These are phyloP conservation scores for Cyclopterus lumpus DNA, from an alignment of 2,797 vertebrate genomes.

Conservation along the genomic window DNA sequence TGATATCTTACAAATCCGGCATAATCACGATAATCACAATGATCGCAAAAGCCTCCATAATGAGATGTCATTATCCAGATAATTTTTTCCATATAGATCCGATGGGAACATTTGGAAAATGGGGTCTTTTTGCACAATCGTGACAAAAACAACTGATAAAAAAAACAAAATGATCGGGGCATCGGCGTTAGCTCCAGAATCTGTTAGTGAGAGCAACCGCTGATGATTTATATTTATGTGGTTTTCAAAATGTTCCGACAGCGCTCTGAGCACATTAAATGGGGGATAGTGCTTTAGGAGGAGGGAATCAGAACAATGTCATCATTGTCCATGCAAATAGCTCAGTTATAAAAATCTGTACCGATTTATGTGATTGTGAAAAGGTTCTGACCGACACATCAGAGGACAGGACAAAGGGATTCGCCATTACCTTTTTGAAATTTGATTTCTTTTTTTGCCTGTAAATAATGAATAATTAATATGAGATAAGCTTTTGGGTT, in stretches of 20 bases:
- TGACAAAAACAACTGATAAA: constrained; percentile 16
- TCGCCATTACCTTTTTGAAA: constrained; percentile 53
- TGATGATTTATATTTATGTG: constrained; percentile 58
- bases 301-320: constrained; percentile 42
- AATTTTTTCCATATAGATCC: background rate
- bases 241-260: constrained; percentile 44
- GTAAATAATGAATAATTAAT: constrained; percentile 69
- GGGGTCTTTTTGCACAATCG: constrained; percentile 15
- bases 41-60: background rate
- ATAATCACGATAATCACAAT: background rate
- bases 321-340: constrained; percentile 41
- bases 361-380: constrained; percentile 59
- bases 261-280: constrained; percentile 35
- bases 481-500: constrained; percentile 49
- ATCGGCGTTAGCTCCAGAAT: constrained; percentile 14
- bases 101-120: too few species aligned
- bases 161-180: constrained; percentile 7
- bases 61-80: constrained; percentile 7
- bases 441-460: constrained; percentile 44
- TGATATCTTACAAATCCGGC: constrained; percentile 8
- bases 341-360: constrained; percentile 26
- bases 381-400: constrained; percentile 49
- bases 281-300: constrained; percentile 30
- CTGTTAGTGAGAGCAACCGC: constrained; percentile 31
- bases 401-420: constrained; percentile 44